Evolutionary conservation across 2,797 vertebrate species (phyloP), one percentile per base, ranked within the genome.

Genomic region (Iguana delicatissima): DNA sequence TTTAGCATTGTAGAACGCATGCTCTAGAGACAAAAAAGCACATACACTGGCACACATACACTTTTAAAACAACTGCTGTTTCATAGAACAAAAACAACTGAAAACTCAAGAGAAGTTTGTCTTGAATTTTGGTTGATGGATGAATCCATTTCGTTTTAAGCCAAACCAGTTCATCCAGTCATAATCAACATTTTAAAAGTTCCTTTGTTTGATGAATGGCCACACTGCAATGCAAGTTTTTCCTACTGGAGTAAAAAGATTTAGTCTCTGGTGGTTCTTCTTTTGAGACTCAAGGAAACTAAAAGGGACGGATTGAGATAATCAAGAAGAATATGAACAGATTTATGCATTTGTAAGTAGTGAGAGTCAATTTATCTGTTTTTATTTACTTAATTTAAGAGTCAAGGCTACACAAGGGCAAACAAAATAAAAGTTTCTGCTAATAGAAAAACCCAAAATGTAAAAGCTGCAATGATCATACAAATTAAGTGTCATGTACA

Each of bases 1-100:
- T 92, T 92, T 89, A 76, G 93, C 93, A 35, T 80, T 96, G 94
- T 92, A 91, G 88, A 0, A 0, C 93, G 92, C 92, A 84, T 94
- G 20, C 12, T 24, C 32, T 59, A 59, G 57, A 59, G 57, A 59
- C 57, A 46, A 46, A 16, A 59, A 59, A 59, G 4, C 20, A 18
- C 20, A 20, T 59, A 14, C 16, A 59, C 57, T 18, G 20, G 20
- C 57, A 59, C 57, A 59, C 16, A 46, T 46, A 46, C 42, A 62
- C 59, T 22, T 62, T 22, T 62, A 14, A 80, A 6, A 82, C 20
- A 59, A 22, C 9, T 57, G 29, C n/a, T 3, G 1, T 62, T 38
- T 38, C 26, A 4, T 55, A 32, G 57, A 24, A 38, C n/a, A 86
- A 86, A 38, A n/a, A 80, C 62, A 87, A 92, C 93, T 93, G 91